Base-by-base conservation (phyloP, 1,140 invertebrate genomes). In the Drosophila athabasca region DNA sequence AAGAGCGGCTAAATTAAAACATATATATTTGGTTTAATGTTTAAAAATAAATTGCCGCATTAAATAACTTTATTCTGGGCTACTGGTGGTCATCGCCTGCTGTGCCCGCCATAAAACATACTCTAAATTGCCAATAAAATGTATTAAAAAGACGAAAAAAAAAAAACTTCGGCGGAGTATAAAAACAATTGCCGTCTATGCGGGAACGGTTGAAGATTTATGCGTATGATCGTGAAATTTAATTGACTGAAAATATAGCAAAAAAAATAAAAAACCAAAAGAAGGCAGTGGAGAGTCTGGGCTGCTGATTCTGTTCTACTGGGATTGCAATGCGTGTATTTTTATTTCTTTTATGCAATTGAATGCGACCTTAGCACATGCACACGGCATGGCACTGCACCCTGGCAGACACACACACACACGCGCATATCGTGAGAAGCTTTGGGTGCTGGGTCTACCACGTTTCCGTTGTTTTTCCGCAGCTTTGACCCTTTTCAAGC, bases 191-290 rank as follows among this genome's bases (percentile, higher is more conserved):
- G 84, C 73, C 83, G 78, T 87, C 72, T 73, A 84, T 76, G 59
- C 54, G 44, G 52, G 54, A 50, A 44, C 70, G 53, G 48, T 62
- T 49, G 31, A 79, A 83, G 79, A 89, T 90, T 90, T 90, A 90
- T 89, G 70, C 65, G 76, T 75, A 71, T 76, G 79, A 89, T 90
- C 84, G 72, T 89, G 76, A 89, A 90, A 90, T 85, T 90, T 90
- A 90, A 90, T 90, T 90, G 89, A 90, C 78, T 90, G 89, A 90
- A 90, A 90, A 89, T 90, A 90, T 82, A 57, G 31, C 48, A 29
- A 58, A 39, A 66, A 67, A 53, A 24, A 8, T 3, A 41, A 15
- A 43, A 48, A 61, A 2, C 11, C 35, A 39, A 1, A 1, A 39
- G 35, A 39, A 13, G 22, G 26, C 17, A 13, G 11, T 26, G 6